phyloP scores from a whole-genome alignment of 2,113 vertebrate genomes.

The Orthonyx spaldingii region DNA sequence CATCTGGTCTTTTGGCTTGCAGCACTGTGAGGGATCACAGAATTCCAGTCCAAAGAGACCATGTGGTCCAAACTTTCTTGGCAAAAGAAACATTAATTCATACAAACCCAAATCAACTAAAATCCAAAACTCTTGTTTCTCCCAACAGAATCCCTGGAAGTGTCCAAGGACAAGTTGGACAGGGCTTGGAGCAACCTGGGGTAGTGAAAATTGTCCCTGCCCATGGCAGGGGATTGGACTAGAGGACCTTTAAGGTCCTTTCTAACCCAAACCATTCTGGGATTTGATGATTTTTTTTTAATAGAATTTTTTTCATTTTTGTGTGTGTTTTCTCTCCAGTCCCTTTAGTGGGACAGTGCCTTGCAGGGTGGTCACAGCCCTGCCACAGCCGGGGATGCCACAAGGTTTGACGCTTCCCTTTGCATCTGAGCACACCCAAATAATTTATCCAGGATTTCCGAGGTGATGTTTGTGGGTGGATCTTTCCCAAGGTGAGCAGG shows the following conservation, averaged over 20 bases:
- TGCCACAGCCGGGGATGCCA: rapidly evolving
- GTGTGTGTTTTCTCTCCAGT: not conserved
- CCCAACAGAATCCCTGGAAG: not conserved
- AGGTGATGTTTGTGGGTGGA: rapidly evolving
- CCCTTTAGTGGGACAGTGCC: not conserved
- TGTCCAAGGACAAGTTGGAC: not conserved
- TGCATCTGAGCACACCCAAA: rapidly evolving
- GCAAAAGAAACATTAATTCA: not conserved
- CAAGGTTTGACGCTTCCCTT: rapidly evolving
- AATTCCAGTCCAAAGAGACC: not conserved
- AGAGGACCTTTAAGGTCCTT: not conserved
- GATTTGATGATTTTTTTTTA: not conserved
- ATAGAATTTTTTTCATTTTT: not conserved
- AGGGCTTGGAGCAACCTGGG: not conserved
- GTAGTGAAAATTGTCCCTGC: not conserved
- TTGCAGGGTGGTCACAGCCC: not conserved
- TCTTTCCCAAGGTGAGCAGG: not conserved
- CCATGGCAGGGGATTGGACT: not conserved
- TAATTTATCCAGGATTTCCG: rapidly evolving
- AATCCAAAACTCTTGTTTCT: rapidly evolving
- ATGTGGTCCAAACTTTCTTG: not conserved
- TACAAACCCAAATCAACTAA: not conserved
- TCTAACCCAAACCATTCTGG: not conserved
- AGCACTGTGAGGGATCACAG: not conserved
- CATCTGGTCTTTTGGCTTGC: not conserved